phyloP scores from a whole-genome alignment of 2,113 vertebrate species.

The Oenanthe oenanthe region DNA sequence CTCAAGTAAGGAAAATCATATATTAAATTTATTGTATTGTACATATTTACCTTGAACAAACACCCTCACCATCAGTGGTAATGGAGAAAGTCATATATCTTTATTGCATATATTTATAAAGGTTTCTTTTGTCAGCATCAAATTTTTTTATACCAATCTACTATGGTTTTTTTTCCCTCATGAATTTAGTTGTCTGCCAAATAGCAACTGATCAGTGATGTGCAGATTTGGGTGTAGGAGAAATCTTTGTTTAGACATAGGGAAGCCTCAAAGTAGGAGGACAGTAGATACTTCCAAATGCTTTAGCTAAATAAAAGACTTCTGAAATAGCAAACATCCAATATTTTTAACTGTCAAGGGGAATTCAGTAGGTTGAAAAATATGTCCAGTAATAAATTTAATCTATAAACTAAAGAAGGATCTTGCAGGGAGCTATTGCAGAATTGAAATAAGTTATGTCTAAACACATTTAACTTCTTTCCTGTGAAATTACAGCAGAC shows the following conservation, averaged over 20 bases:
- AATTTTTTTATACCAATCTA: background rate
- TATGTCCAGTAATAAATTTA: conserved; percentile 4
- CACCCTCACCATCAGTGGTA: background rate
- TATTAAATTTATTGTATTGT: background rate
- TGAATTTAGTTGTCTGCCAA: background rate
- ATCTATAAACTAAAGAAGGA: background rate
- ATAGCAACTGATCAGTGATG: background rate
- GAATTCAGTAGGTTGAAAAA: conserved; percentile 27
- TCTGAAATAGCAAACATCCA: background rate
- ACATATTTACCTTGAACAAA: background rate
- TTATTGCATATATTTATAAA: background rate
- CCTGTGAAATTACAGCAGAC: background rate
- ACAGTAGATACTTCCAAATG: background rate
- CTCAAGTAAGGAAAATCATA: background rate
- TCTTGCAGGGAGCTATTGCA: background rate
- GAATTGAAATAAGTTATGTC: background rate
- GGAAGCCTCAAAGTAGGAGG: background rate
- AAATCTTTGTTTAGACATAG: background rate
- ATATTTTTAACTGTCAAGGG: background rate
- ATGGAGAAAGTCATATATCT: background rate
- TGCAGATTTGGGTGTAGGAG: background rate
- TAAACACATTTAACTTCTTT: background rate
- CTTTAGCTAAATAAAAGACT: background rate
- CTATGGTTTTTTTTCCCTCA: background rate
- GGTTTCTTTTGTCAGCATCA: background rate